These are phyloP conservation scores for Lontra canadensis DNA, from an alignment of 2,113 vertebrate species.

Conservation along the genomic window DNA sequence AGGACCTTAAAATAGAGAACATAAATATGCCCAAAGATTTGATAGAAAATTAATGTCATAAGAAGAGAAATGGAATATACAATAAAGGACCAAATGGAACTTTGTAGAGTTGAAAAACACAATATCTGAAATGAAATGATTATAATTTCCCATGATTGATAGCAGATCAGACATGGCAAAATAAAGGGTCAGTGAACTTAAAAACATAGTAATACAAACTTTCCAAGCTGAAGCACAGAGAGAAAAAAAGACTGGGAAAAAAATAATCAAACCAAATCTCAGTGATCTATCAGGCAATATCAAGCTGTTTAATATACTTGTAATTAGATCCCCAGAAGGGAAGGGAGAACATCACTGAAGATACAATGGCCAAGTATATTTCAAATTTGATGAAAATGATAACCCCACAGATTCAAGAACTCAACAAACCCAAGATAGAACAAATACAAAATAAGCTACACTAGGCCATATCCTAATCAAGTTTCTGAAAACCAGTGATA, in stretches of 20 bases:
- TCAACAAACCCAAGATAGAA: neutral
- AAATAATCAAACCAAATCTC: neutral
- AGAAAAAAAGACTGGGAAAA: neutral
- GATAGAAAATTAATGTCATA: neutral
- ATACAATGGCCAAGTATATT: neutral
- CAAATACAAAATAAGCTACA: neutral
- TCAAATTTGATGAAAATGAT: constrained; percentile 22
- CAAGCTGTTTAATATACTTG: neutral
- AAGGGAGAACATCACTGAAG: neutral
- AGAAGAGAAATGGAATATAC: neutral
- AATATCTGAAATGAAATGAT: neutral
- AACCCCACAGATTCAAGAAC: neutral
- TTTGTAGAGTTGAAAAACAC: neutral
- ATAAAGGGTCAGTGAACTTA: neutral
- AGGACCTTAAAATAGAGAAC: neutral
- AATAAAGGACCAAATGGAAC: neutral
- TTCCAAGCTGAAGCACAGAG: neutral
- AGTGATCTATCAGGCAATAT: neutral
- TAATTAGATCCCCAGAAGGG: neutral
- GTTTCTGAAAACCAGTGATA: neutral
- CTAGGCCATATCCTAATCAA: neutral
- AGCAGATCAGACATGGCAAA: neutral
- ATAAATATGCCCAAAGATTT: neutral
- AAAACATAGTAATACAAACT: neutral
- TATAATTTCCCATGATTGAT: neutral